Evolutionary conservation across 2,888 invertebrate species (phyloP), one percentile per base, ranked within the genome.

Genomic region (Patella pellucida): DNA sequence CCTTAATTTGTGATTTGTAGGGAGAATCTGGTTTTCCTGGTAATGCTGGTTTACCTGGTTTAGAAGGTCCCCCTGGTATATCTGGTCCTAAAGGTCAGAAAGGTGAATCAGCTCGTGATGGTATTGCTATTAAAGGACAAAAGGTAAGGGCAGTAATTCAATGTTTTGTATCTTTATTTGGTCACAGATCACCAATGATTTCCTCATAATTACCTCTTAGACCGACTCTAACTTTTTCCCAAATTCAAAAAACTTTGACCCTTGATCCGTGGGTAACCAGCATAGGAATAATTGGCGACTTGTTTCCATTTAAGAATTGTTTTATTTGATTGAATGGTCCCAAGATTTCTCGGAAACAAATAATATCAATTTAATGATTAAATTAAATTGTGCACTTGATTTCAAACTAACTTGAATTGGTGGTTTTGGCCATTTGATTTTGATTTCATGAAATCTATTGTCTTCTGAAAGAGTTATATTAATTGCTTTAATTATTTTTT

Each of bases 51-150:
- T 70, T 81, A 15, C 84, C 86, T 68, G 91, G 91, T 19, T 76
- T 79, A 1, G 78, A 80, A 27, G 91, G 91, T 52, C 73, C 71
- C 0, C 80, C 86, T 19, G 90, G 90, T 67, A 62, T 80, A 23
- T 76, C 82, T 23, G 90, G 90, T 11, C 23, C 70, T 2, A 86
- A 84, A 74, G 90, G 90, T 76, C 76, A 79, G 27, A 90, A 90
- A 82, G 97, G 97, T 76, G 90, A 91, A 81, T 89, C 92, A 19
- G 92, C 92, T 51, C 75, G 84, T 14, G 90, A 88, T 56, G 86
- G 85, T 31, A 78, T 80, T 14, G 76, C 91, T 91, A 23, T 95
- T 54, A 89, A 87, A 81, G 89, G 89, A 73, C 77, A 76, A 50
- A 89, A 88, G 85, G 88, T 86, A 67, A 68, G 52, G 62, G 15